Percentiles rank a stretch among this genome's conserved stretches.
Evolutionary conservation across 2,797 vertebrate species (phyloP).

Genomic region (Okamejei kenojei): DNA sequence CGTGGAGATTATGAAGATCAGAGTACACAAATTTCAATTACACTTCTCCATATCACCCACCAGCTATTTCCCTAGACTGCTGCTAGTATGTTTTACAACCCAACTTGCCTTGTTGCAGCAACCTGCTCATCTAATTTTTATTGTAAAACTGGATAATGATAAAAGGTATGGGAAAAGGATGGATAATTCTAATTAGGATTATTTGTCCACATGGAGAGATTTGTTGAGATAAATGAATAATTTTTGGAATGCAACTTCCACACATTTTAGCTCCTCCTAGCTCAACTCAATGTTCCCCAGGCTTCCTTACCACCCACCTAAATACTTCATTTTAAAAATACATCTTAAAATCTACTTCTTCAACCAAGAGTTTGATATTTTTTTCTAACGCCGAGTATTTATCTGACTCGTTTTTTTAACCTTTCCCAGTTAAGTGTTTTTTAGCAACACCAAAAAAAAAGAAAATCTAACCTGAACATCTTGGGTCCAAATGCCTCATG

Average conservation of each 20-base stretch:
- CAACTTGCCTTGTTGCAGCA: background rate
- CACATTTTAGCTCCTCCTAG: background rate
- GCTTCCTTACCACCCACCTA: too few species aligned
- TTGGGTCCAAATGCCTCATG: slow-evolving; percentile 73
- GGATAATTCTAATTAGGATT: background rate
- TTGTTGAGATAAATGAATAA: background rate
- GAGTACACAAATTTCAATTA: too few species aligned
- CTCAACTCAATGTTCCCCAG: background rate
- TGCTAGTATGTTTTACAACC: background rate
- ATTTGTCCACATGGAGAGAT: background rate
- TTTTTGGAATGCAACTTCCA: background rate
- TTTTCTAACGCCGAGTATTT: background rate
- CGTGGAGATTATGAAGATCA: too few species aligned
- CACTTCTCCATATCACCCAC: background rate
- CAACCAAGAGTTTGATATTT: background rate
- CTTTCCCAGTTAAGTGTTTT: background rate
- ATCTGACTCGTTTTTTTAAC: background rate
- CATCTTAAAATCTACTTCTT: background rate
- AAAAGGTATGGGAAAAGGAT: background rate
- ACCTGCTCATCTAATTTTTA: background rate
- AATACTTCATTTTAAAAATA: background rate
- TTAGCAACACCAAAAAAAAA: background rate
- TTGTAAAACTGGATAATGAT: background rate
- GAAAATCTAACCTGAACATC: slow-evolving; percentile 74
- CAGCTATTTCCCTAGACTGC: background rate